phyloP scores from a whole-genome alignment of 2,797 vertebrate species.

The Alosa sapidissima region DNA sequence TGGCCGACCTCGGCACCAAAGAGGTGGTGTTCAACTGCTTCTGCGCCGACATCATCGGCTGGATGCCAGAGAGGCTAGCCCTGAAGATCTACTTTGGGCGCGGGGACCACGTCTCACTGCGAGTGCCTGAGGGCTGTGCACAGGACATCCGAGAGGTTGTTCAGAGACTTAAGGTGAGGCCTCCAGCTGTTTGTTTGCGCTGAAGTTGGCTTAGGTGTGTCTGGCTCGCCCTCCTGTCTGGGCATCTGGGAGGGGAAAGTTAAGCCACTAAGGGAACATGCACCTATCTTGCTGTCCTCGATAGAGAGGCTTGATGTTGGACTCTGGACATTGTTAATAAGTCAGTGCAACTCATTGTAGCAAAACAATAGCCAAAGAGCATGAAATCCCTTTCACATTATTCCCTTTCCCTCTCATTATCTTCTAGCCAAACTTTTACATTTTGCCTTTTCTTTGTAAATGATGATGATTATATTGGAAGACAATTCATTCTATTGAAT shows the following conservation, averaged over 20 bases:
- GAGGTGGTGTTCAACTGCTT: conserved; percentile 94
- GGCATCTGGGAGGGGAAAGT: neutral
- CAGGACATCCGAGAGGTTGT: conserved; percentile 88
- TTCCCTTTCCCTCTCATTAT: neutral
- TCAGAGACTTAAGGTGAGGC: conserved; percentile 86
- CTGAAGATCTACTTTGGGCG: conserved; percentile 89
- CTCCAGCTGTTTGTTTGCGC: neutral
- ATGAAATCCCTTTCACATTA: neutral
- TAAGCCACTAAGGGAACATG: neutral
- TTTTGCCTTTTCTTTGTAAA: neutral
- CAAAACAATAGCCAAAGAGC: conserved; percentile 43
- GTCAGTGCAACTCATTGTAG: neutral
- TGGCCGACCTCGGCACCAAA: conserved; percentile 82
- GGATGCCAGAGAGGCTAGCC: conserved; percentile 79
- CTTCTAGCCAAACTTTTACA: neutral
- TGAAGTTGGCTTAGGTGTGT: neutral
- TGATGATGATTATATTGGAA: neutral
- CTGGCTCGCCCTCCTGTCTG: neutral
- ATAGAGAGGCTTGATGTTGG: neutral
- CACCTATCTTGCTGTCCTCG: neutral
- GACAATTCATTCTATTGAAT: neutral
- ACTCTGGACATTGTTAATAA: neutral
- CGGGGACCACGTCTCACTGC: conserved; percentile 85
- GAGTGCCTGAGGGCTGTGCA: conserved; percentile 71
- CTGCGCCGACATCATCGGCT: conserved; percentile 90